phyloP scores from a whole-genome alignment of 2,113 vertebrate genomes.

The Xiphophorus maculatus region DNA sequence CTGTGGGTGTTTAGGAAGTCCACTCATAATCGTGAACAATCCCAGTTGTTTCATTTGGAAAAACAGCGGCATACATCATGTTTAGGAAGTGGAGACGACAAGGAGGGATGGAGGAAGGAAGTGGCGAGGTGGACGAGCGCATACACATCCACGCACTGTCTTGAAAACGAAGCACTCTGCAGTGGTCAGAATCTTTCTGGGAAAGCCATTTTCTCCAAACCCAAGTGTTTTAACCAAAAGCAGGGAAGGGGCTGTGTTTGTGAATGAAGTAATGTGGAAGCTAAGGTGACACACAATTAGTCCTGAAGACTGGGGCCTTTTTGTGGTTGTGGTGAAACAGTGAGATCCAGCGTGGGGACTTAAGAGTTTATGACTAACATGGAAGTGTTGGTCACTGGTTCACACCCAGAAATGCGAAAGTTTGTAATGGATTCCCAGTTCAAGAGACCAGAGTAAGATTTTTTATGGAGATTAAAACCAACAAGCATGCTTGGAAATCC shows the following conservation, averaged over 20 bases:
- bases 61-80: constrained; percentile 30
- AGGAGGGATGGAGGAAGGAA: constrained; percentile 18
- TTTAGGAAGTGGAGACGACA: constrained; percentile 17
- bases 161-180: constrained; percentile 33
- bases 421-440: constrained; percentile 6
- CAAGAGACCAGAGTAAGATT: background rate
- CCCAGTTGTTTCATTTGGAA: constrained; percentile 41
- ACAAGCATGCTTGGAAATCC: background rate
- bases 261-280: constrained; percentile 52
- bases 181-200: constrained; percentile 47
- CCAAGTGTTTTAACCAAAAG: constrained; percentile 37
- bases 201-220: constrained; percentile 35
- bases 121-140: constrained; percentile 25
- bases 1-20: constrained; percentile 23
- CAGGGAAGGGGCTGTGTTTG: constrained; percentile 24
- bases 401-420: constrained; percentile 8
- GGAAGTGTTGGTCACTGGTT: constrained; percentile 30
- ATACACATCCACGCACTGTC: constrained; percentile 26
- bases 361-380: constrained; percentile 48
- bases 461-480: background rate
- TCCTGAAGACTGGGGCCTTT: constrained; percentile 35
- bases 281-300: constrained; percentile 57
- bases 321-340: constrained; percentile 48
- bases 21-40: constrained; percentile 36
- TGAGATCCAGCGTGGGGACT: constrained; percentile 18